A percentile compares a stretch with the other conserved stretches of the same genome.
Conservation (phyloP, 2,797 vertebrate genomes). For the Pseudocheirus occidentalis region DNA sequence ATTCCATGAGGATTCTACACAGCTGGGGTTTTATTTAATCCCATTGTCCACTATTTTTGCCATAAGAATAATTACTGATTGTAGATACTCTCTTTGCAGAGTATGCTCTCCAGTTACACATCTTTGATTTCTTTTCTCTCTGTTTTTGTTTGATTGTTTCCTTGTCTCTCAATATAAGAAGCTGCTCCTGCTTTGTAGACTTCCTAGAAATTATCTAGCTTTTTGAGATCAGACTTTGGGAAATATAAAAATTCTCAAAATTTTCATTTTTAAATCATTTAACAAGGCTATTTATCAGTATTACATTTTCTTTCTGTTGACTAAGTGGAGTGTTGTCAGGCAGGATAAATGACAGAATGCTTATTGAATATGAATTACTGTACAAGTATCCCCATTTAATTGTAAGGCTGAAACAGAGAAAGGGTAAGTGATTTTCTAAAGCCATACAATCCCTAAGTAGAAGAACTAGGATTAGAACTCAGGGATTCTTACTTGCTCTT, state of each 20-base stretch:
- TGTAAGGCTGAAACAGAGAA: neutral
- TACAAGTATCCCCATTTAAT: neutral
- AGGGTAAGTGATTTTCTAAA: constrained; percentile 2
- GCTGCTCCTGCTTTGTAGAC: neutral
- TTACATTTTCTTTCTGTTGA: constrained; percentile 6
- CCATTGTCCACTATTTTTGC: neutral
- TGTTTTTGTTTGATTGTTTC: neutral
- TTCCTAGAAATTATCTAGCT: constrained; percentile 12
- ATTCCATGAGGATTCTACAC: neutral
- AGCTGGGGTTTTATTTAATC: neutral
- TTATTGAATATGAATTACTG: neutral
- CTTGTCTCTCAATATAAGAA: neutral
- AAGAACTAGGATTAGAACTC: constrained; percentile 2
- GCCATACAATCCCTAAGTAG: neutral
- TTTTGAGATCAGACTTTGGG: constrained; percentile 6
- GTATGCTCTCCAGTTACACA: neutral
- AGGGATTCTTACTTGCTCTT: constrained; percentile 24
- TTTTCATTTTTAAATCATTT: constrained; percentile 38
- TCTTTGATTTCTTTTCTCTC: neutral
- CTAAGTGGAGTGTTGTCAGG: constrained; percentile 10
- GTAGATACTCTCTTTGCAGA: neutral
- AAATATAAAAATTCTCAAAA: constrained; percentile 27
- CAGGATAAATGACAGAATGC: constrained; percentile 35
- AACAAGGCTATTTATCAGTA: constrained; percentile 10
- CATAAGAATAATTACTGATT: neutral